These are phyloP conservation scores for Sussaba pulchella DNA, from an alignment of 2,888 invertebrate genomes.

Conservation along the genomic window DNA sequence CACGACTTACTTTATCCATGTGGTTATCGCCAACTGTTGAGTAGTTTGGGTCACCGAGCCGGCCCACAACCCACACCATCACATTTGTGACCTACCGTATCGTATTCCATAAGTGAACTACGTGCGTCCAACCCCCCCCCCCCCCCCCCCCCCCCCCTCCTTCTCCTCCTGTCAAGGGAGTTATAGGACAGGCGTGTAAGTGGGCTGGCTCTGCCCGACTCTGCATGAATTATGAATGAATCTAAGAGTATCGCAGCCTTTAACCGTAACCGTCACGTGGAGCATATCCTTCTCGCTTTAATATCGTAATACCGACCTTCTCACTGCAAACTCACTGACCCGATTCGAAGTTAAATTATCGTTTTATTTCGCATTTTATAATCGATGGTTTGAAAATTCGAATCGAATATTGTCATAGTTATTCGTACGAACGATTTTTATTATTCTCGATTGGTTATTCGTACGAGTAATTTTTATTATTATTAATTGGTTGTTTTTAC, in stretches of 20 bases:
- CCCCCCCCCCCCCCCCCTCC: too few relatives aligned
- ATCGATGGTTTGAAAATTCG: too few relatives aligned
- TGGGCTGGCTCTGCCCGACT: conserved; percentile 41
- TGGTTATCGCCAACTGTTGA: conserved; percentile 46
- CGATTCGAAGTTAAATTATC: conserved; percentile 2
- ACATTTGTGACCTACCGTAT: not conserved
- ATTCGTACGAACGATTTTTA: too few relatives aligned
- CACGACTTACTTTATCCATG: conserved; percentile 24
- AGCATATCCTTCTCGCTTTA: conserved; percentile 15
- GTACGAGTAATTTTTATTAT: too few relatives aligned
- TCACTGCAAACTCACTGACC: conserved; percentile 12
- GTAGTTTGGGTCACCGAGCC: conserved; percentile 28
- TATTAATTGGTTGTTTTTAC: too few relatives aligned
- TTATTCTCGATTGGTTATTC: too few relatives aligned
- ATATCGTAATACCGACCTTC: conserved; percentile 5
- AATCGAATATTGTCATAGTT: too few relatives aligned
- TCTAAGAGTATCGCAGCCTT: conserved; percentile 11
- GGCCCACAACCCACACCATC: conserved; percentile 23
- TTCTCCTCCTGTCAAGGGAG: conserved; percentile 55
- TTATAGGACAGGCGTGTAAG: conserved; percentile 56
- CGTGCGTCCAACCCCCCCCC: too few relatives aligned
- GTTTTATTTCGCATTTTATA: too few relatives aligned
- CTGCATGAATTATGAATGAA: conserved; percentile 61
- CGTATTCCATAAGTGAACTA: conserved; percentile 54
- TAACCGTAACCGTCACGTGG: conserved; percentile 22